Base-by-base conservation (phyloP, 2,113 vertebrate species). In the Ibidorhyncha struthersii region DNA sequence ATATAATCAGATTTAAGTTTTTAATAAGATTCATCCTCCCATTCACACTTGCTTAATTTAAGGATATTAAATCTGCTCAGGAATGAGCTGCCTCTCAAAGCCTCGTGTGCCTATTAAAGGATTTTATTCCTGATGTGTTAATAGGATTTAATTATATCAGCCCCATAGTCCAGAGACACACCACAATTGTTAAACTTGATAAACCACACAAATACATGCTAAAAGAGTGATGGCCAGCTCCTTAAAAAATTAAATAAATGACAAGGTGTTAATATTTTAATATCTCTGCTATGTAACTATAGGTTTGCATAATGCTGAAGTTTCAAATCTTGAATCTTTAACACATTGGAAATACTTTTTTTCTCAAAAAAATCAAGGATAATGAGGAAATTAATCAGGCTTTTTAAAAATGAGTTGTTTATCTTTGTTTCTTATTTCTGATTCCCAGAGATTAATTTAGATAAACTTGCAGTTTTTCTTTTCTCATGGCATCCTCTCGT, bases 1-100 rank as follows among this genome's bases (percentile, higher is more conserved):
- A 98, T 98, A 97, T 98, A 98, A 98, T 98, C 98, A 98, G 98
- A 98, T 98, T 98, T 98, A 98, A 98, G 97, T 98, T 98, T 98
- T 98, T 98, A 98, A 98, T 98, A 98, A 98, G 98, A 98, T 98
- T 98, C 98, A 97, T 98, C 98, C 97, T 98, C 97, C 97, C 96
- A 97, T 98, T 98, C 98, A 98, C 96, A 98, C 97, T 98, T 98
- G 97, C 98, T 98, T 98, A 98, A 98, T 98, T 98, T 98, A 98
- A 98, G 97, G 97, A 98, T 98, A 98, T 98, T 98, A 98, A 98
- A 98, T 98, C 98, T 98, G 93, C 96, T 97, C 96, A 96, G 97
- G 98, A 98, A 98, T 78, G 92, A 98, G 97, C 97, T 97, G 96
- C 97, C 93, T 98, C 97, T 98, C 97, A 96, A 97, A 98, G 96